Base-by-base conservation (phyloP, 2,888 invertebrate species). In the Drosophila sordidula region DNA sequence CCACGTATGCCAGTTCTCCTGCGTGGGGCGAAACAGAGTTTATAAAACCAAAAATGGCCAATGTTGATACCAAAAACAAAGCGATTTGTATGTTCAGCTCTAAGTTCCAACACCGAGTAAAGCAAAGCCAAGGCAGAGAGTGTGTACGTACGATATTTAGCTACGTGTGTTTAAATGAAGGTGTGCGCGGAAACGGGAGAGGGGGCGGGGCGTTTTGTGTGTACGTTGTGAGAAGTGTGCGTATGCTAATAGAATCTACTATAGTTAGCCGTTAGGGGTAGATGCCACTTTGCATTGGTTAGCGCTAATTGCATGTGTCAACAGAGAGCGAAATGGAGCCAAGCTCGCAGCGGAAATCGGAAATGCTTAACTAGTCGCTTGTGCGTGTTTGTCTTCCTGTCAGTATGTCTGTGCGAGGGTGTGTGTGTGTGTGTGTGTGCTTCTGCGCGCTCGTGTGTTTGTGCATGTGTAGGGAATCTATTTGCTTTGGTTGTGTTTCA, bases 1-100 rank as follows among this genome's bases (percentile, higher is more conserved):
- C 92, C 91, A 91, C 64, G 87, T 81, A 76, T 91, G 89, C 87
- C 90, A 91, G 76, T 91, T 90, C 78, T 90, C 92, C 91, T 91
- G 90, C 71, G 75, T 47, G 72, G 79, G 69, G 78, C 59, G 57
- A 86, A 81, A 81, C 49, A 75, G 44, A 75, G 65, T 68, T 70
- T 70, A 69, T 59, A 70, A 63, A 72, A 70, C 70, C 61, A 63
- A 63, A 63, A 66, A 54, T 44, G 67, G 70, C 67, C 64, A 65
- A 62, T 61, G 47, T 55, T 63, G 63, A 62, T 78, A 61, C 65
- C 74, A 66, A 56, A 59, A 66, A 54, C 45, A 56, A 57, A 59
- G 58, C 66, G 51, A 47, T 61, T 46, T 47, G 32, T 39, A 69
- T 55, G 26, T 47, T 44, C 41, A 45, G 42, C 66, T 36, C 32